A percentile compares a stretch with the other conserved stretches of the same genome.
phyloP scores from a whole-genome alignment of 2,113 vertebrate species.

The Rattus rattus region DNA sequence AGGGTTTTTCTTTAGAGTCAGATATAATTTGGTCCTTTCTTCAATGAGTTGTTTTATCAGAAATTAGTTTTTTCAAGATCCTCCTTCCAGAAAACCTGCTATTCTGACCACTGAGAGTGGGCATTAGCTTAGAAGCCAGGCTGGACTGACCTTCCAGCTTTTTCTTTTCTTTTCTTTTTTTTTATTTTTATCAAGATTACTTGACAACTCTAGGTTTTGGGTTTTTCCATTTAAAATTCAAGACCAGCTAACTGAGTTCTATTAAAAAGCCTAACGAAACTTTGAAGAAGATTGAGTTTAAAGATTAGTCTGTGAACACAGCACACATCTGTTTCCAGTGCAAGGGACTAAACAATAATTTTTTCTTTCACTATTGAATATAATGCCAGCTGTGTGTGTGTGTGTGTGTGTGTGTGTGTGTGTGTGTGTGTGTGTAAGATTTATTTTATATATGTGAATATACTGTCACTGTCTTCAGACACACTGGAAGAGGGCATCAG shows the following conservation, averaged over 20 bases:
- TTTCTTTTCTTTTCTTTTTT: background rate
- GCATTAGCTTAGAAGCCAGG: background rate
- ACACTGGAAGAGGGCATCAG: too few relatives aligned
- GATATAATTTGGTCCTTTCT: background rate
- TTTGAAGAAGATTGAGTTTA: background rate
- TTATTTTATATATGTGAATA: too few relatives aligned
- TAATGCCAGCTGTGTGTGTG: too few relatives aligned
- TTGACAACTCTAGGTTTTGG: background rate
- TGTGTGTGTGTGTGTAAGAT: too few relatives aligned
- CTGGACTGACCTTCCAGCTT: background rate
- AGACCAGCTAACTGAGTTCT: background rate
- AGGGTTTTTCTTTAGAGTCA: background rate
- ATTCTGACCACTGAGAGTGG: background rate
- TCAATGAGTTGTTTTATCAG: background rate
- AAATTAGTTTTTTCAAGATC: background rate
- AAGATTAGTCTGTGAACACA: background rate
- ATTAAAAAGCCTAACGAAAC: background rate
- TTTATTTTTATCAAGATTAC: too few relatives aligned
- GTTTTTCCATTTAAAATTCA: background rate
- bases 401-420: too few relatives aligned
- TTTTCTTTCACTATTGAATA: background rate
- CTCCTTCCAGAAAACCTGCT: fast-evolving
- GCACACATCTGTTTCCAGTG: too few relatives aligned
- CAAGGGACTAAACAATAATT: background rate
- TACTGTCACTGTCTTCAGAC: too few relatives aligned